Evolutionary conservation across 2,113 vertebrate genomes (phyloP), one percentile per base, ranked within the genome.

Genomic region (Lampris megalopsis): DNA sequence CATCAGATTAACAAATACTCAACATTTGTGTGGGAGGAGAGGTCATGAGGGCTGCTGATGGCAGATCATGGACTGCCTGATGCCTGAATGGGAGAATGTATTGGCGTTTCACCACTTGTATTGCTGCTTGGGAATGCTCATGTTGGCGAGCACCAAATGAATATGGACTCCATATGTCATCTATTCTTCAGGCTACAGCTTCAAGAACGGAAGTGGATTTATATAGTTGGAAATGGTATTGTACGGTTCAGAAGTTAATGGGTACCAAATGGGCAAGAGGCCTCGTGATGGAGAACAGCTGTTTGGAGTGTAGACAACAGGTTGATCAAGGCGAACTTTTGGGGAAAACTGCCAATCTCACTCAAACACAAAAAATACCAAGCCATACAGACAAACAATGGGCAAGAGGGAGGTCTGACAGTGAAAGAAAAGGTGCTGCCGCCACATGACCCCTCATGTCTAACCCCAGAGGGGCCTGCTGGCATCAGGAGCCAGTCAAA

Each of bases 391-490:
- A 48, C 10, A 66, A 41, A 66, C 1, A 42, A n/a, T 57, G 75
- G 60, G 59, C 54, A 47, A 58, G 72, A 11, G 35, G 24, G 45
- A 49, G 52, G 58, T 57, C 77, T 75, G 77, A 77, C 67, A 71
- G 62, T 43, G 48, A 73, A 36, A 41, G 38, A 42, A 63, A 72
- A 65, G 48, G 4, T 37, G 10, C n/a, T 9, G 36, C 3, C 1
- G 63, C 77, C 84, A 87, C 81, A 77, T 87, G 85, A 65, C 70
- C 68, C 79, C 72, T 73, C 70, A 53, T 62, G 66, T 82, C 61
- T 86, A 49, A 41, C 42, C 57, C 63, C 69, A 68, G 61, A 68
- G 61, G 79, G 82, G 69, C 69, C 80, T 60, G 62, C 63, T 52
- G 76, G 66, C 49, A 68, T 71, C 47, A 68, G 57, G 64, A 52